Base-by-base conservation (phyloP, 2,888 invertebrate genomes). In the Brenthis ino region DNA sequence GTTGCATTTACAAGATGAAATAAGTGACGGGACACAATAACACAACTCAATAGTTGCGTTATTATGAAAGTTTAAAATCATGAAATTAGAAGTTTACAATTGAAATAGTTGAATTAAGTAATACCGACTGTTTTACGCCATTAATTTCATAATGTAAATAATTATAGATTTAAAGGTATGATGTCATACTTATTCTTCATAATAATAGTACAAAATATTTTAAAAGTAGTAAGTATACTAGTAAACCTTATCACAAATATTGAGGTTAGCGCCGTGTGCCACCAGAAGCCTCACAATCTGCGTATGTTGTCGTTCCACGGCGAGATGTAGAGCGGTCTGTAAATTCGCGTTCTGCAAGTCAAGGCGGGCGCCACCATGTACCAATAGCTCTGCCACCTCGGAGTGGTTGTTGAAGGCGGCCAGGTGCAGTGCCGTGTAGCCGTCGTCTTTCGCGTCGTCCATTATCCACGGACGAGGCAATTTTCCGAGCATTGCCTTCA, bases 371-470 rank as follows among this genome's bases (percentile, higher is more conserved):
- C 97, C 97, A 64, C 98, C 99, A 68, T 96, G 95, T 11, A 98
- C 96, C 74, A 99, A 93, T 76, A 97, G 94, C 87, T 98, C 98
- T 0, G 98, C 98, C 54, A 99, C 99, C 91, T 99, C 98, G 0
- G 98, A 97, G 89, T 99, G 99, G 91, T 99, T 99, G 92, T 99
- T 99, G 48, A 99, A 95, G 0, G 99, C 98, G 0, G 99, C 99
- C 77, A 99, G 94, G 89, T 99, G 99, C 28, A 99, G 94, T 0
- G 99, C 99, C 0, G 99, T 98, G 91, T 99, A 99, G 1, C 99
- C 99, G 82, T 99, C 99, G 86, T 99, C 99, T 85, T 99, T 99
- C 81, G 98, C 99, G 91, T 99, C 99, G 87, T 99, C 99, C 69
- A 99, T 98, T 82, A 99, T 97, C 99, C 99, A 99, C 3, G 98